Base-by-base conservation (phyloP, 2,888 invertebrate genomes). In the Polyommatus icarus region DNA sequence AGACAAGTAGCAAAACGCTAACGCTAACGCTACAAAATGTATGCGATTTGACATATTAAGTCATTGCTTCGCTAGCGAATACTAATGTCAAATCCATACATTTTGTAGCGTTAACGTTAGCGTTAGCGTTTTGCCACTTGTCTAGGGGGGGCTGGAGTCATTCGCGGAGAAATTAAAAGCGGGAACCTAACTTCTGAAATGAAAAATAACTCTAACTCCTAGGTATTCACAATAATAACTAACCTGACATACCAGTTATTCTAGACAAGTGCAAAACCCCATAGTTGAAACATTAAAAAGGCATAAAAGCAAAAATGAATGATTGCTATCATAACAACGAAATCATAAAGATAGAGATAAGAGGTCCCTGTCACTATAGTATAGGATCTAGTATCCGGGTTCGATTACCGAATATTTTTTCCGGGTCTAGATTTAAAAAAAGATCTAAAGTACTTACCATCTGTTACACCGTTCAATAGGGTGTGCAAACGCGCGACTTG, bases 321-420 rank as follows among this genome's bases (percentile, higher is more conserved):
- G 61, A 61, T 61, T 61, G 24, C 61, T 61, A 61, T 61, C 24
- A 24, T 61, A 24, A 24, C 61, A 24, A 61, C 61, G 61, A 24
- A 61, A 61, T 61, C 61, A 8, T 61, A 59, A 59, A 59, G 57
- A 57, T n/a, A 32, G 10, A 32, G 59, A 59, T 76, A 59, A 40
- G 15, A 76, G 12, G 15, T 59, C 10, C n/a, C 12, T 12, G n/a
- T n/a, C 46, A 12, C 29, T n/a, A 59, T 59, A 29, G 29, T 36
- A 32, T 71, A 76, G 76, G 79, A 83, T 54, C 54, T 54, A 5
- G 61, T 12, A 24, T 84, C 83, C 83, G 84, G 83, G 84, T 84
- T 83, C 82, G 81, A 81, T 80, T 82, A 80, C 80, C 79, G 83
- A 76, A 54, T 54, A 54, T 54, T 54, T 54, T 15, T 54, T 79